These are phyloP conservation scores for Podotricha telesiphe DNA, from an alignment of 2,888 invertebrate genomes.

Conservation along the genomic window DNA sequence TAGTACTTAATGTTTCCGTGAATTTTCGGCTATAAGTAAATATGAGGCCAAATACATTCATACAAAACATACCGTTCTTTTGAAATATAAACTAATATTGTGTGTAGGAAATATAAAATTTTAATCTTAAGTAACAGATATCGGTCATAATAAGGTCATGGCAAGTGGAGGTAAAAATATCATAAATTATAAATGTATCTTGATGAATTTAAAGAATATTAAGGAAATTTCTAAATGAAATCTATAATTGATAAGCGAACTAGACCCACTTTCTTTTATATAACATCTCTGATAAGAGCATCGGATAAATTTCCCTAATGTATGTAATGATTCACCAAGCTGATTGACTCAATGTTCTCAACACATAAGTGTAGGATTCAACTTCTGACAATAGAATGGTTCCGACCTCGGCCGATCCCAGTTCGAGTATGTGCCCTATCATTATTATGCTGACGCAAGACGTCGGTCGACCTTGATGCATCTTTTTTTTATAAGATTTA, in stretches of 20 bases:
- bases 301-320: constrained; percentile 27
- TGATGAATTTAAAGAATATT: background rate
- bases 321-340: constrained; percentile 41
- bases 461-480: constrained; percentile 46
- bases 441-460: constrained; percentile 51
- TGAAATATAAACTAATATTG: background rate
- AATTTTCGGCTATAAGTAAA: background rate
- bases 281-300: constrained; percentile 21
- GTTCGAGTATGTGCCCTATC: constrained; percentile 48
- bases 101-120: background rate
- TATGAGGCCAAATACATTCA: background rate
- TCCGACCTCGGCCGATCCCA: constrained; percentile 73
- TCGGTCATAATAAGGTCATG: constrained; percentile 6
- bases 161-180: constrained; percentile 5
- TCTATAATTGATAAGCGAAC: background rate
- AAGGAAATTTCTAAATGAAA: background rate
- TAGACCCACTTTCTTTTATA: constrained; percentile 1
- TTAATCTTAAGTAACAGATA: constrained; percentile 6
- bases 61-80: background rate
- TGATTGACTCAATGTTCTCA: constrained; percentile 44
- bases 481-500: constrained; percentile 45
- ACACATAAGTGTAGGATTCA: constrained; percentile 44
- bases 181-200: background rate
- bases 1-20: too few relatives aligned
- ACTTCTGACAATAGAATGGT: constrained; percentile 70